Evolutionary conservation across 2,888 invertebrate genomes (phyloP).

Genomic region (Diogma glabrata): DNA sequence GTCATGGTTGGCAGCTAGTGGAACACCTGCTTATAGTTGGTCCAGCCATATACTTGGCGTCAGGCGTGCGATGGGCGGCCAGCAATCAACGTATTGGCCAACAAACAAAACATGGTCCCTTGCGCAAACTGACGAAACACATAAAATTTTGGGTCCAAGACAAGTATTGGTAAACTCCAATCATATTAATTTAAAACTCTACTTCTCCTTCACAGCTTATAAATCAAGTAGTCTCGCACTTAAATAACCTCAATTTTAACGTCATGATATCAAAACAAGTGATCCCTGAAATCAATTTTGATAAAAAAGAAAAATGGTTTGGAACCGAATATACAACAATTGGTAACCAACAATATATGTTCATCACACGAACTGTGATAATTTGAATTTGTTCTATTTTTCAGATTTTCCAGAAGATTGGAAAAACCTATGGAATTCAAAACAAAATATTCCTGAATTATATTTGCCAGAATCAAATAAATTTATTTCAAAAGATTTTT

Average conservation of each 20-base stretch:
- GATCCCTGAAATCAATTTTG: conserved; percentile 35
- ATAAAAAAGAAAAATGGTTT: conserved; percentile 71
- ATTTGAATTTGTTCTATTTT: too few species aligned
- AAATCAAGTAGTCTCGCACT: conserved; percentile 22
- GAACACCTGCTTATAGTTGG: too few species aligned
- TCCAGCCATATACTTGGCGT: too few species aligned
- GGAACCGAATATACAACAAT: conserved; percentile 59
- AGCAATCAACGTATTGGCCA: too few species aligned
- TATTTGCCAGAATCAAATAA: conserved; percentile 58
- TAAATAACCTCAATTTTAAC: conserved; percentile 32
- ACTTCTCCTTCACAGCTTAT: neutral
- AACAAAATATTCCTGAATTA: conserved; percentile 45
- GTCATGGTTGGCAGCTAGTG: too few species aligned
- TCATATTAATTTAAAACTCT: conserved; percentile 21
- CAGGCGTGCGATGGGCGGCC: too few species aligned
- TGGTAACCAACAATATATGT: too few species aligned
- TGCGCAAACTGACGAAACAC: too few species aligned
- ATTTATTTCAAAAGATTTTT: conserved; percentile 62
- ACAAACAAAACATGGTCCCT: too few species aligned
- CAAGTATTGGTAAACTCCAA: too few species aligned
- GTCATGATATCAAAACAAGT: conserved; percentile 32
- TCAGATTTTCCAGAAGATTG: conserved; percentile 45
- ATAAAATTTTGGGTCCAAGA: too few species aligned
- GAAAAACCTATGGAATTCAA: conserved; percentile 50
- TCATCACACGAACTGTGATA: too few species aligned